phyloP scores from a whole-genome alignment of 1,140 invertebrate genomes.

The Lordiphosa stackelbergi region DNA sequence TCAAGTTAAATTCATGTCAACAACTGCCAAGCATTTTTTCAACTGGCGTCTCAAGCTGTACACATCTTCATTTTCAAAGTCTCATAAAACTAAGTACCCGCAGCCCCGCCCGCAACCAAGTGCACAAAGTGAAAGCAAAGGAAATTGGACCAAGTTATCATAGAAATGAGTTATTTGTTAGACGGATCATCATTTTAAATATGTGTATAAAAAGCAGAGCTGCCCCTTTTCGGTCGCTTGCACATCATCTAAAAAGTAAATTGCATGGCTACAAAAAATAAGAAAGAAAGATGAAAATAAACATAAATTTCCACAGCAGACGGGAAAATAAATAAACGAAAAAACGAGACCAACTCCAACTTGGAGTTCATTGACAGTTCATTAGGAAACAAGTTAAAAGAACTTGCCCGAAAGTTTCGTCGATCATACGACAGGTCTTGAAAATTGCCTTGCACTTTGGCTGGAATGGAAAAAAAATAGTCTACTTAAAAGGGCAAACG shows the following conservation, averaged over 20 bases:
- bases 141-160: slow-evolving; percentile 53
- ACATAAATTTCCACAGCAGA: slow-evolving; percentile 39
- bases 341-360: slow-evolving; percentile 16
- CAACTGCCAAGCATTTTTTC: slow-evolving; percentile 23
- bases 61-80: slow-evolving; percentile 28
- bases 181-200: slow-evolving; percentile 40
- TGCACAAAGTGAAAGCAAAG: slow-evolving; percentile 35
- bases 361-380: slow-evolving; percentile 49
- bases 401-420: slow-evolving; percentile 1
- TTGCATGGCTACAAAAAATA: slow-evolving; percentile 33
- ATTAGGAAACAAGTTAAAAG: slow-evolving; percentile 25
- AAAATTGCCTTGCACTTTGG: not conserved
- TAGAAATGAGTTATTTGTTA: slow-evolving; percentile 57
- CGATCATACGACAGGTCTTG: slow-evolving; percentile 25
- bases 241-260: slow-evolving; percentile 42
- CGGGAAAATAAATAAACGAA: slow-evolving; percentile 29
- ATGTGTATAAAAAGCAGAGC: slow-evolving; percentile 29
- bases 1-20: slow-evolving; percentile 41
- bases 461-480: slow-evolving; percentile 22
- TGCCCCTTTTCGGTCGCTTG: slow-evolving; percentile 28
- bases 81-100: slow-evolving; percentile 40
- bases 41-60: slow-evolving; percentile 20
- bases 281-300: slow-evolving; percentile 27
- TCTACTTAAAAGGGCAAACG: slow-evolving; percentile 37
- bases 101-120: slow-evolving; percentile 22